Evolutionary conservation across 2,888 invertebrate genomes (phyloP), one percentile per base, ranked within the genome.

Genomic region (Drosophila emarginata): DNA sequence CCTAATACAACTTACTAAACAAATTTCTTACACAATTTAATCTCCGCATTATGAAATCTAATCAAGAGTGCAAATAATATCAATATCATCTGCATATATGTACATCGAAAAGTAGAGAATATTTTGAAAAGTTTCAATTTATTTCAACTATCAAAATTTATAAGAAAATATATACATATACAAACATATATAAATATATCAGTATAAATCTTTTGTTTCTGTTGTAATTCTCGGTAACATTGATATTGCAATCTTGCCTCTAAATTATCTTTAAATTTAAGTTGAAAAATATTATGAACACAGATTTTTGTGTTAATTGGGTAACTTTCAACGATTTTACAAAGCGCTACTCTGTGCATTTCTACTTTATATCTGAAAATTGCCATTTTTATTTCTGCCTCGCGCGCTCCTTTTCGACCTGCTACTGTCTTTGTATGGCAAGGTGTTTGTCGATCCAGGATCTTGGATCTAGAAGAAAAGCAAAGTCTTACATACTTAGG

Each of bases 391-490:
- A n/a, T 39, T 15, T 11, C 18, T 45, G 0, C 26, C 23, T 2
- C 15, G 40, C 40, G 40, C 40, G 18, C 40, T 45, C 40, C 7
- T 45, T 45, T 45, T 45, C 21, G 45, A 45, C 45, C 18, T 45
- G 18, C 45, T 45, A 12, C 45, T 45, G 45, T 12, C 45, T 45
- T 45, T 45, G 45, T 21, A 21, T 45, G 45, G 21, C 11, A 45
- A 11, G 15, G 1, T 12, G 11, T 21, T 45, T 21, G 45, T 45
- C 12, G 9, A 21, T 45, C n/a, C n/a, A n/a, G n/a, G n/a, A n/a
- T 45, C 45, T 45, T 45, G 4, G 15, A 45, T 15, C 40, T 18
- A 11, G 12, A 12, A 3, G 45, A 21, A 21, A 18, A 12, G 18
- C 21, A 4, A 45, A n/a, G n/a, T n/a, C 11, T 14, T 45, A 45